These are phyloP conservation scores for Hemicrepidius hirtus DNA, from an alignment of 2,888 invertebrate genomes.

Conservation along the genomic window DNA sequence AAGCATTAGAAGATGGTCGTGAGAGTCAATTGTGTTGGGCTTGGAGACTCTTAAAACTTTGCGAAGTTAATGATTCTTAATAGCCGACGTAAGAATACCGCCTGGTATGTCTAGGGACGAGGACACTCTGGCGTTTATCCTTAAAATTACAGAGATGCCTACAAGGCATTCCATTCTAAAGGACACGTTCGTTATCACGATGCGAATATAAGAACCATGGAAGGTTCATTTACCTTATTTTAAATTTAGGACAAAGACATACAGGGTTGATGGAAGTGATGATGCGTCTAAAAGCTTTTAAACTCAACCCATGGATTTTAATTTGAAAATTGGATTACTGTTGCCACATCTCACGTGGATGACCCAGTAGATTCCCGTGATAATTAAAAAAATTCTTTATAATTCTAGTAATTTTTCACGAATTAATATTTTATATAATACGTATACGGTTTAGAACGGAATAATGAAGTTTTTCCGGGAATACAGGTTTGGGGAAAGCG, in stretches of 20 bases:
- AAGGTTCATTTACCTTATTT: constrained; percentile 8
- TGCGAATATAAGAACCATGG: neutral
- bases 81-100: constrained; percentile 17
- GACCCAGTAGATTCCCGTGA: too few species aligned
- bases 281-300: too few species aligned
- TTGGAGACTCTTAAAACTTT: constrained; percentile 13
- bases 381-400: too few species aligned
- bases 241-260: constrained; percentile 7
- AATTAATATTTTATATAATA: constrained; percentile 20
- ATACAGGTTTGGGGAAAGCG: neutral
- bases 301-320: too few species aligned
- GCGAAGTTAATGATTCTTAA: constrained; percentile 18
- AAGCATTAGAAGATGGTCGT: constrained; percentile 10
- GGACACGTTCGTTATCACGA: constrained; percentile 7
- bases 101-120: neutral
- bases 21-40: constrained; percentile 1
- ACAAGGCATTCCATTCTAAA: constrained; percentile 15
- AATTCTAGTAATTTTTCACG: constrained; percentile 20
- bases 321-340: too few species aligned
- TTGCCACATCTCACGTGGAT: too few species aligned
- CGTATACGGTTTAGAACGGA: constrained; percentile 5
- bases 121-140: constrained; percentile 15
- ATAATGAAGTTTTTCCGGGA: constrained; percentile 23
- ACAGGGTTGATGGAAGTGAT: neutral
- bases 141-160: constrained; percentile 22